phyloP scores from a whole-genome alignment of 2,888 invertebrate genomes.

The Onthophagus sagittarius region DNA sequence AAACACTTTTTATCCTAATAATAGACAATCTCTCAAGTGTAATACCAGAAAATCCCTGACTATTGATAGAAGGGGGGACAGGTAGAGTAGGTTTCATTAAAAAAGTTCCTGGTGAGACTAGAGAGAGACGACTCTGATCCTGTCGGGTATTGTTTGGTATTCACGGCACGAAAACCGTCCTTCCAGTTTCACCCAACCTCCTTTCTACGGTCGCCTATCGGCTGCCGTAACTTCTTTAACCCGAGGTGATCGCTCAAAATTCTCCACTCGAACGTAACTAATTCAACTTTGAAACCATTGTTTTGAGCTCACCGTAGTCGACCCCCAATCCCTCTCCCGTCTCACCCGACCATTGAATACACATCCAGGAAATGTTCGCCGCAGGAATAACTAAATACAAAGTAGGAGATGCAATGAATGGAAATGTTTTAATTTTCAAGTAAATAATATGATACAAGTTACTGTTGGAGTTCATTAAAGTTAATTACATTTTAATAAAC shows the following conservation, averaged over 20 bases:
- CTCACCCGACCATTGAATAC: constrained; percentile 12
- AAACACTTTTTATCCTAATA: not conserved
- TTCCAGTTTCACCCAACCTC: constrained; percentile 22
- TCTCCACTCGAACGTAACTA: constrained; percentile 50
- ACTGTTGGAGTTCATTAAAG: too few relatives aligned
- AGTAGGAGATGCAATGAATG: not conserved
- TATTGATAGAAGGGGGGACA: not conserved
- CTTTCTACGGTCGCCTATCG: constrained; percentile 23
- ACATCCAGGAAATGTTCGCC: constrained; percentile 7
- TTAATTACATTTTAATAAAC: too few relatives aligned
- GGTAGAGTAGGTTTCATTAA: constrained; percentile 25
- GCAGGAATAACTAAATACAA: constrained; percentile 14
- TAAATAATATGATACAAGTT: too few relatives aligned
- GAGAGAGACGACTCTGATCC: constrained; percentile 13
- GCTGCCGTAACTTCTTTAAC: constrained; percentile 45
- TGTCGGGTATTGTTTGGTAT: constrained; percentile 26
- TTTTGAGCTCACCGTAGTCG: constrained; percentile 35
- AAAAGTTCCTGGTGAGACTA: constrained; percentile 20
- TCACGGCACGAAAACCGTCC: constrained; percentile 26
- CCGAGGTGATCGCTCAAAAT: constrained; percentile 49
- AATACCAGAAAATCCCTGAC: not conserved
- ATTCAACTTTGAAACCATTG: constrained; percentile 51
- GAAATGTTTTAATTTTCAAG: not conserved
- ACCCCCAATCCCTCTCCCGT: not conserved
- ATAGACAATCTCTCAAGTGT: not conserved